phyloP scores from a whole-genome alignment of 2,888 invertebrate genomes.

The Aleiodes alternator region DNA sequence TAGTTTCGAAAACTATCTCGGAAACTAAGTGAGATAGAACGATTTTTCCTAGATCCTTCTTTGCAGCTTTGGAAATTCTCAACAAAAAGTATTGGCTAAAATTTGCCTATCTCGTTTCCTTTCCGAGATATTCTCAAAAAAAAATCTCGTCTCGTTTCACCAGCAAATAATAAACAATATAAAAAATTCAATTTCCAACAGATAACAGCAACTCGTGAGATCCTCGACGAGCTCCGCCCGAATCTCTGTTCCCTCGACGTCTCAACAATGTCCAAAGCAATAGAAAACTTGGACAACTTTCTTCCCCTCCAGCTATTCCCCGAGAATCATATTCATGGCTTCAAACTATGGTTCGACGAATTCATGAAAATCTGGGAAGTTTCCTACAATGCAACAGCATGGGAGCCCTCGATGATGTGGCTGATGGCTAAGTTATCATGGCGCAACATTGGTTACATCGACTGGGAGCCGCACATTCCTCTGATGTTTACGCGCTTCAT shows the following conservation, averaged over 20 bases:
- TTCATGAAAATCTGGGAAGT: slow-evolving; percentile 87
- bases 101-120: no score
- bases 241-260: slow-evolving; percentile 85
- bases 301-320: slow-evolving; percentile 85
- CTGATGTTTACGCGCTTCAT: slow-evolving; percentile 85
- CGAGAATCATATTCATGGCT: slow-evolving; percentile 80
- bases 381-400: slow-evolving; percentile 84
- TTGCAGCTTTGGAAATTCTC: no score
- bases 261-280: slow-evolving; percentile 76
- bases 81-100: no score
- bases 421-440: slow-evolving; percentile 85
- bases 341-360: slow-evolving; percentile 88
- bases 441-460: slow-evolving; percentile 87
- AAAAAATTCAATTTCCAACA: slow-evolving; percentile 76
- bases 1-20: no score
- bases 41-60: no score
- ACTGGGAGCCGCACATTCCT: slow-evolving; percentile 91
- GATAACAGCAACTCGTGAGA: slow-evolving; percentile 87
- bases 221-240: slow-evolving; percentile 89
- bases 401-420: slow-evolving; percentile 83
- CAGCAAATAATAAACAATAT: not conserved
- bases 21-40: no score
- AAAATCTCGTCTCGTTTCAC: no score
- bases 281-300: slow-evolving; percentile 84
- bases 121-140: no score